Base-by-base conservation (phyloP, 2,113 vertebrate species). In the Brachyistius frenatus region DNA sequence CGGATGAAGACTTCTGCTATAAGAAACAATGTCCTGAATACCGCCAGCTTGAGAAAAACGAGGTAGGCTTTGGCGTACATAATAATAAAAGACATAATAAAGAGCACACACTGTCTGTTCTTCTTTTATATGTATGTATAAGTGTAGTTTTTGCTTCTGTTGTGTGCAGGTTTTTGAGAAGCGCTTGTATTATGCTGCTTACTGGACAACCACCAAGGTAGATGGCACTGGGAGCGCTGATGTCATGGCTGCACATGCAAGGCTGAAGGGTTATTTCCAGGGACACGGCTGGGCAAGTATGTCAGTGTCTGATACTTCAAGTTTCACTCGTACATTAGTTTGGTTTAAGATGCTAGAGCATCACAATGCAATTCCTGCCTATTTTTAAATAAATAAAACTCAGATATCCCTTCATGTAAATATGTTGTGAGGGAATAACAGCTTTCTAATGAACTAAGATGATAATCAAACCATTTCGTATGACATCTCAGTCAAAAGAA, bases 161-260 rank as follows among this genome's bases (percentile, higher is more conserved):
- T 63, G 13, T 44, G 0, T 63, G 11, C 52, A 91, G 89, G 71
- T 30, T 1, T 90, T 75, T 61, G 85, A 91, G 67, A 39, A 65
- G 70, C 91, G 88, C 13, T 1, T 1, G 7, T 93, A 89, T 23
- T 50, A 14, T 0, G n/a, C 31, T 1, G 77, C 66, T 32, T n/a
- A 16, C 10, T 93, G 92, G 93, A 63, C 89, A 0, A 86, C 66
- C 23, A 91, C 86, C 44, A 50, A 44, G 2, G 0, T 89, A 5
- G 41, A 30, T 0, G 5, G 55, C 13, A 9, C 5, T 3, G 0
- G 0, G 2, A 1, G 3, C 9, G 9, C 2, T 36, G 30, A 78
- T 67, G 0, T 86, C 0, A 0, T 78, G 4, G 58, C 36, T 86
- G 72, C 76, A 66, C 3, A 3, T 32, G 9, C 1, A 0, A 73